phyloP scores from a whole-genome alignment of 2,888 invertebrate species.

The Cremastinae sp. region DNA sequence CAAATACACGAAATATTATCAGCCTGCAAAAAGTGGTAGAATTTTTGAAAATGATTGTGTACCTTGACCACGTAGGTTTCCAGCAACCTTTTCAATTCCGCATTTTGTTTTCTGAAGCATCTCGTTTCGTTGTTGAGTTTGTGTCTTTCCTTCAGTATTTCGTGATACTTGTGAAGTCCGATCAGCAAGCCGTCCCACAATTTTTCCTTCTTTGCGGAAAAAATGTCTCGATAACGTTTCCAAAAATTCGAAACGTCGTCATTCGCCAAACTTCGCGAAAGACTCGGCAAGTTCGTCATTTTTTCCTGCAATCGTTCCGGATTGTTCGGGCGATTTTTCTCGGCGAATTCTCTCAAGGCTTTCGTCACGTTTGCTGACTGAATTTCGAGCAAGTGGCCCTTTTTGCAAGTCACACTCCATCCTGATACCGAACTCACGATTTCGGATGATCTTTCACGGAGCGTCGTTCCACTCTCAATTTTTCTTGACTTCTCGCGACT shows the following conservation, averaged over 20 bases:
- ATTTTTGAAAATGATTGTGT: constrained; percentile 21
- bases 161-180: constrained; percentile 85
- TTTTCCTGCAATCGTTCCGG: constrained; percentile 73
- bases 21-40: not conserved
- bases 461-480: constrained; percentile 31
- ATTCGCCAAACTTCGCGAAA: constrained; percentile 82
- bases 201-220: constrained; percentile 84
- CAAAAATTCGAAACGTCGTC: constrained; percentile 86
- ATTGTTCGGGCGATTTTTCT: constrained; percentile 75
- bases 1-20: not conserved
- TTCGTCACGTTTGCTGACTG: constrained; percentile 85
- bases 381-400: constrained; percentile 85
- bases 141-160: constrained; percentile 86
- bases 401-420: constrained; percentile 68
- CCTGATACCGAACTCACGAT: not conserved
- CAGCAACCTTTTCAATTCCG: constrained; percentile 85
- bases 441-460: constrained; percentile 13
- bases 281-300: constrained; percentile 80
- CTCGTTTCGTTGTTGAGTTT: constrained; percentile 85
- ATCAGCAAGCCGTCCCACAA: constrained; percentile 87
- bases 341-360: constrained; percentile 85
- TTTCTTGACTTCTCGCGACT: constrained; percentile 7
- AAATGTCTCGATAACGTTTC: constrained; percentile 84
- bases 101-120: constrained; percentile 85
- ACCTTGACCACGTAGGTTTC: constrained; percentile 82